Base-by-base conservation (phyloP, 2,888 invertebrate species). In the Sericinus montela region DNA sequence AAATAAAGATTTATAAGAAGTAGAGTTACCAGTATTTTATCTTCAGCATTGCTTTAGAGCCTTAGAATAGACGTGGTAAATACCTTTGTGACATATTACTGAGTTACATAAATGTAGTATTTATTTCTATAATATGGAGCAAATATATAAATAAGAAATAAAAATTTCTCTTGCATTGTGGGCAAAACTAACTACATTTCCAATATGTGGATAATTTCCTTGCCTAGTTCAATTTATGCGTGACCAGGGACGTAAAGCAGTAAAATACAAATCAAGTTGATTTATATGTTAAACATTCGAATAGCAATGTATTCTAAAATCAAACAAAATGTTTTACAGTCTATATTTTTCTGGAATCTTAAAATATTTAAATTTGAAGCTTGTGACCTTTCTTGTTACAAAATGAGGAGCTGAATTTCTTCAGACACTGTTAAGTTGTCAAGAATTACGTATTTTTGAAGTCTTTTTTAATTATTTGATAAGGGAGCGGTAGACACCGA, bases 261-360 rank as follows among this genome's bases (percentile, higher is more conserved):
- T 67, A 67, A 66, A 70, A 69, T 72, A 75, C 74, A 75, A 74
- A 75, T 76, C 74, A 75, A 65, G 55, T 59, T 70, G 76, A 76
- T 76, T 74, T 75, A 76, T 66, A 61, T 51, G 54, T 58, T 52
- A 54, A 54, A 52, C 52, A 48, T 32, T 40, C 30, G 46, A 45
- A 42, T 46, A 48, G 56, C 57, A 52, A 55, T 58, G 57, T n/a
- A n/a, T 53, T 56, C 59, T 53, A 51, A 45, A 51, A 45, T 45
- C 50, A 46, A 51, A 45, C 50, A 37, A 41, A 51, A 45, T 29
- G 32, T 37, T 51, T 51, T 51, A 51, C 45, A 45, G 37, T 16
- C 50, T 37, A 51, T 51, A 51, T 45, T 45, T 45, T 36, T 44
- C 38, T 15, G 45, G 28, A 32, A 30, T 37, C 40, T 34, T 14